phyloP scores from a whole-genome alignment of 2,797 vertebrate genomes.

The Semaprochilodus insignis region DNA sequence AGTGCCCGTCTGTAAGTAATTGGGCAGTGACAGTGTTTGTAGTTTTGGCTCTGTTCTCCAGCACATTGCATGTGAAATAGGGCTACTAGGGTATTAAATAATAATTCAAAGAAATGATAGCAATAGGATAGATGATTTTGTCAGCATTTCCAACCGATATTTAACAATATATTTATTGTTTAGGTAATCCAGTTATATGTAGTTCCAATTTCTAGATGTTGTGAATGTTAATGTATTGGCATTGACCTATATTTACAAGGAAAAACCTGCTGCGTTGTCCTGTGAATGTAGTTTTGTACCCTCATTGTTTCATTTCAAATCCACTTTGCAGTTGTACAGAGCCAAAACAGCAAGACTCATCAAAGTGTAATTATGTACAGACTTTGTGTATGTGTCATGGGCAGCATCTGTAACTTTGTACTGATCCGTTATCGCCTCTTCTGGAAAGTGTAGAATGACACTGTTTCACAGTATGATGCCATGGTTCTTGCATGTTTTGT shows the following conservation, averaged over 20 bases:
- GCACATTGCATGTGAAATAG: not conserved
- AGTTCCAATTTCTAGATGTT: too few species aligned
- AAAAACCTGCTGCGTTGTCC: not conserved
- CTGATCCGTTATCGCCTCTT: too few species aligned
- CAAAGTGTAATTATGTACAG: not conserved
- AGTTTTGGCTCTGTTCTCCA: conserved; percentile 51
- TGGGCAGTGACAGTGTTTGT: not conserved
- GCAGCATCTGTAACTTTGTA: not conserved
- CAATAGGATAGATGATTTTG: too few species aligned
- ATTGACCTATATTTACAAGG: too few species aligned
- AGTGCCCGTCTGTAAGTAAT: not conserved
- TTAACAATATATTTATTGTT: too few species aligned
- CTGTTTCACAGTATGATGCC: not conserved
- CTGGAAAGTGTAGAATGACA: not conserved
- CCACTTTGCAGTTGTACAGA: not conserved
- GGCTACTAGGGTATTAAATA: too few species aligned
- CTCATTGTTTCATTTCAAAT: not conserved
- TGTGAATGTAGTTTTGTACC: not conserved
- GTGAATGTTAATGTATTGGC: not conserved
- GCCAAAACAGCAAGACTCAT: not conserved
- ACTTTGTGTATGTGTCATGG: not conserved
- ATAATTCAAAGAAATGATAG: too few species aligned
- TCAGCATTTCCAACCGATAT: too few species aligned
- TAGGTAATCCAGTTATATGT: too few species aligned
- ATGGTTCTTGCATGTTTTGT: not conserved